phyloP scores from a whole-genome alignment of 1,140 invertebrate genomes.

The Rhyzopertha dominica region DNA sequence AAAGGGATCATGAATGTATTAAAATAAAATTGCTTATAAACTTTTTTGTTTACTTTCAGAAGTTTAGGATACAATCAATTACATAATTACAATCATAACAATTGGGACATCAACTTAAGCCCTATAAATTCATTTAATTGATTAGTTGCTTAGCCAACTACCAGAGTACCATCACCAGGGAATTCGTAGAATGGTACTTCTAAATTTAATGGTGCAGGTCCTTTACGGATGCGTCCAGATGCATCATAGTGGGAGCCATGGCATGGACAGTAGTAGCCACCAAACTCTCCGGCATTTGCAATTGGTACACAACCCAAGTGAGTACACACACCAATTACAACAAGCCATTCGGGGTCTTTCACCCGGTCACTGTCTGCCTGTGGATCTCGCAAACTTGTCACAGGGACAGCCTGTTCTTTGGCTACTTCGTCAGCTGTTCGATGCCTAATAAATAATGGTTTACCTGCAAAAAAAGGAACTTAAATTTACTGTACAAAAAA shows the following conservation, averaged over 20 bases:
- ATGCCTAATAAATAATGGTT: constrained; percentile 94
- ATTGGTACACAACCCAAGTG: constrained; percentile 97
- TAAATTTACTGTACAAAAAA: not conserved
- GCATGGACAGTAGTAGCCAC: constrained; percentile 98
- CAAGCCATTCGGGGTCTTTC: constrained; percentile 82
- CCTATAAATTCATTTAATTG: too few relatives aligned
- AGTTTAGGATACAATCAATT: too few relatives aligned
- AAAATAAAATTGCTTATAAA: too few relatives aligned
- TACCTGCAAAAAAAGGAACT: constrained; percentile 47
- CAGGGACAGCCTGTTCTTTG: constrained; percentile 66
- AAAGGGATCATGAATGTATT: too few relatives aligned
- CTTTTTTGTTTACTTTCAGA: too few relatives aligned
- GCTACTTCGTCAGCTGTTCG: constrained; percentile 78
- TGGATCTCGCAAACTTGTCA: constrained; percentile 79
- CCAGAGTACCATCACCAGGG: constrained; percentile 61
- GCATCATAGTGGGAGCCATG: constrained; percentile 99
- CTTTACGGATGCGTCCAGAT: constrained; percentile 95
- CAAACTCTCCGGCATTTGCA: constrained; percentile 88
- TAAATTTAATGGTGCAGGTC: constrained; percentile 94
- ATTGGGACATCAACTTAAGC: too few relatives aligned
- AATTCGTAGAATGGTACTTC: constrained; percentile 89
- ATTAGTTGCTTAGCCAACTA: constrained; percentile 69
- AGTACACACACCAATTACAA: constrained; percentile 95
- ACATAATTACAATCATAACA: too few relatives aligned
- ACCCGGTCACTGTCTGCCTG: constrained; percentile 78